Evolutionary conservation across 2,888 invertebrate genomes (phyloP).

Genomic region (Eupeodes latifasciatus): DNA sequence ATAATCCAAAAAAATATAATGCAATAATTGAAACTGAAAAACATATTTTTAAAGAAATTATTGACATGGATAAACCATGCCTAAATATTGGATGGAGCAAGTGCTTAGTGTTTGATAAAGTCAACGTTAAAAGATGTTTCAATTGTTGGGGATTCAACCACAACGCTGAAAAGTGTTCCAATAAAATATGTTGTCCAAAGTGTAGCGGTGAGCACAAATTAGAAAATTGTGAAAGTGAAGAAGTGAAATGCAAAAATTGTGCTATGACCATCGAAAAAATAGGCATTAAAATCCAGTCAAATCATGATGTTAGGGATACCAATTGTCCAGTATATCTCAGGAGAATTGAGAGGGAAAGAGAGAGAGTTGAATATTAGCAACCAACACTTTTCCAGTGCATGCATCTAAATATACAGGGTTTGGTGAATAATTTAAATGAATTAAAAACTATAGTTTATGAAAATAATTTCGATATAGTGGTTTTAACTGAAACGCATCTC

Average conservation of each 20-base stretch:
- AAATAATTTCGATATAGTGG: neutral
- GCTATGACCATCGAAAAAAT: neutral
- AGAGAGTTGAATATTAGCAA: neutral
- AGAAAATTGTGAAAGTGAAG: slow-evolving; percentile 2
- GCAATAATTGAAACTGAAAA: slow-evolving; percentile 8
- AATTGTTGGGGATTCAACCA: slow-evolving; percentile 32
- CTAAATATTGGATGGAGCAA: slow-evolving; percentile 33
- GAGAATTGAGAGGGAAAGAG: neutral
- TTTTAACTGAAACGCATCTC: neutral
- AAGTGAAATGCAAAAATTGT: slow-evolving; percentile 24
- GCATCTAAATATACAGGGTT: slow-evolving; percentile 5
- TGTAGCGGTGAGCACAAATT: slow-evolving; percentile 26
- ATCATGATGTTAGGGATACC: slow-evolving; percentile 8
- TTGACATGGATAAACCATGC: slow-evolving; percentile 3
- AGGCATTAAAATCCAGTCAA: neutral
- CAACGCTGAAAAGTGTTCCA: slow-evolving; percentile 1
- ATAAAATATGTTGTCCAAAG: slow-evolving; percentile 25
- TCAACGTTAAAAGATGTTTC: slow-evolving; percentile 33
- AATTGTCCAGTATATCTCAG: slow-evolving; percentile 14
- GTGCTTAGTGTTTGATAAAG: slow-evolving; percentile 13
- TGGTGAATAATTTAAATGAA: neutral
- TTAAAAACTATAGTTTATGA: neutral
- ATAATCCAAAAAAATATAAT: slow-evolving; percentile 11
- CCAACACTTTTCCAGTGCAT: neutral
- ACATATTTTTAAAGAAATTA: slow-evolving; percentile 26